These are phyloP conservation scores for Lateolabrax maculatus DNA, from an alignment of 2,797 vertebrate genomes.

Conservation along the genomic window DNA sequence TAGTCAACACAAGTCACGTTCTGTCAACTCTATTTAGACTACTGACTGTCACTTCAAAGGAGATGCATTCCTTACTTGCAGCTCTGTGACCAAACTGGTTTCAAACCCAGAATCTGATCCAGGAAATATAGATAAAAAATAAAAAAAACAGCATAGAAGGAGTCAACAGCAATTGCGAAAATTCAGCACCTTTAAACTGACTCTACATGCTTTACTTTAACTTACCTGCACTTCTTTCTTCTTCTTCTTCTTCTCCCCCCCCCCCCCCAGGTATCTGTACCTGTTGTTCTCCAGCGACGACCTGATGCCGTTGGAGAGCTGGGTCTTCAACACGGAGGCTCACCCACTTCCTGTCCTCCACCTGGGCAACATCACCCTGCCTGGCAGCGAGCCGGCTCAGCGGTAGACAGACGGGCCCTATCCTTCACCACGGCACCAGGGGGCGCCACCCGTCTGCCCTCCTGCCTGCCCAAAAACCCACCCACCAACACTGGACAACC, in stretches of 20 bases:
- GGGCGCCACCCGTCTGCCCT: conserved; percentile 41
- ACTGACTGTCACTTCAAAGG: too few species aligned
- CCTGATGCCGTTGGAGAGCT: conserved; percentile 95
- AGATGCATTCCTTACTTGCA: too few species aligned
- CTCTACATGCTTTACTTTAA: neutral
- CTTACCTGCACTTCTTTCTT: neutral
- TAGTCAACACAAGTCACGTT: too few species aligned
- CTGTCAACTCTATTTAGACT: neutral
- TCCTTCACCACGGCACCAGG: conserved; percentile 47
- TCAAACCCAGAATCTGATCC: neutral
- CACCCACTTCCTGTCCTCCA: conserved; percentile 96
- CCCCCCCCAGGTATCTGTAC: conserved; percentile 93
- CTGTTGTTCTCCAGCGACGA: conserved; percentile 97
- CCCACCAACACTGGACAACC: conserved; percentile 67
- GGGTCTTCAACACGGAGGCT: conserved; percentile 99
- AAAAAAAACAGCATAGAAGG: neutral
- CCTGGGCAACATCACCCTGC: conserved; percentile 95
- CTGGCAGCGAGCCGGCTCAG: conserved; percentile 90
- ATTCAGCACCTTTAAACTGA: neutral
- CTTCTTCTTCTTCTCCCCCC: conserved; percentile 10
- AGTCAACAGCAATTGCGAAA: neutral
- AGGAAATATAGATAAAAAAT: neutral
- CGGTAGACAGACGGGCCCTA: conserved; percentile 81
- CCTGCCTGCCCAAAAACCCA: conserved; percentile 12
- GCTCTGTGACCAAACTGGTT: too few species aligned